phyloP scores from a whole-genome alignment of 2,797 vertebrate genomes.

The Scolopax rusticola region DNA sequence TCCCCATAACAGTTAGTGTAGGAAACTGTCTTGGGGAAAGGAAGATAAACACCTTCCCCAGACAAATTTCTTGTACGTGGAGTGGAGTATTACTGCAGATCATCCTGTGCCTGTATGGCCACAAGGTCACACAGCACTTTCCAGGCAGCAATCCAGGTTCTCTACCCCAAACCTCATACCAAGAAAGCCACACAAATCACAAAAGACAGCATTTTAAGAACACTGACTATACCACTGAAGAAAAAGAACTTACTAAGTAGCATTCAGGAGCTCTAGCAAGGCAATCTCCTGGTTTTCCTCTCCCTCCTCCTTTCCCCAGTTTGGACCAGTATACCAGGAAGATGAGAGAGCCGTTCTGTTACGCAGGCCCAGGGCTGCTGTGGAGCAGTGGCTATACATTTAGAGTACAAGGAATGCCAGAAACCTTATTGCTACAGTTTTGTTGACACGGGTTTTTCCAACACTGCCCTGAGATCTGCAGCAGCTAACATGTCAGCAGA shows the following conservation, averaged over 20 bases:
- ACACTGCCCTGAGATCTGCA: not conserved
- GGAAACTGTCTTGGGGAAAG: not conserved
- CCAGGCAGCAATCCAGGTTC: not conserved
- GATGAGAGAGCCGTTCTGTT: not conserved
- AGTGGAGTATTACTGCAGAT: not conserved
- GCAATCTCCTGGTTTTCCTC: not conserved
- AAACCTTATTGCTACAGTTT: not conserved
- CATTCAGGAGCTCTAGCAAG: not conserved
- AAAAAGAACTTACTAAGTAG: not conserved
- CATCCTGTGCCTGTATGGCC: not conserved
- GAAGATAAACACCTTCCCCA: not conserved
- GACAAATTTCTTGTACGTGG: not conserved
- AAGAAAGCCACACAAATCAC: not conserved
- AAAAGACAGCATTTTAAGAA: not conserved
- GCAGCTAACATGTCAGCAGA: not conserved
- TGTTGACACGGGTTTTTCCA: not conserved
- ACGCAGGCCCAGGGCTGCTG: not conserved
- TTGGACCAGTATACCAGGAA: not conserved
- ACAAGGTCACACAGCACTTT: not conserved
- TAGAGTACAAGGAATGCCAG: not conserved
- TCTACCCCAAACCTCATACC: not conserved
- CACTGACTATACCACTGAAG: not conserved
- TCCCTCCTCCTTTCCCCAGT: not conserved
- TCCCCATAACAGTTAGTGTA: not conserved
- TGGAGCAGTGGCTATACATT: not conserved